Evolutionary conservation across 2,797 vertebrate genomes (phyloP), one percentile per base, ranked within the genome.

Genomic region (Helostoma temminkii): DNA sequence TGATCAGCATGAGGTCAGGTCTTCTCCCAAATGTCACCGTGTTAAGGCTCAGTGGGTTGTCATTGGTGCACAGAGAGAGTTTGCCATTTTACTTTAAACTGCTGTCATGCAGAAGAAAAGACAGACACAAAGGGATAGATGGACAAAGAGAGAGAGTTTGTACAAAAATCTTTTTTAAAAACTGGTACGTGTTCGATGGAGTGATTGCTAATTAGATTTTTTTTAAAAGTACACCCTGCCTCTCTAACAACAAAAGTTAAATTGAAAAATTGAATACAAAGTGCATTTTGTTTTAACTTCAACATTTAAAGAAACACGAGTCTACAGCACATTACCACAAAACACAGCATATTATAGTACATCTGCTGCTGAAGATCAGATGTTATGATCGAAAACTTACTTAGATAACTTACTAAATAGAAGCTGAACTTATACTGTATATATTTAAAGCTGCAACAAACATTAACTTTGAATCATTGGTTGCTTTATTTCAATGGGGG

Each of bases 1-100:
- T 78, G 78, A 84, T 85, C 86, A 85, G 88, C 87, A 71, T 86
- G 91, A 85, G 85, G 86, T 73, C 62, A 36, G 88, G 88, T 81
- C 71, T 66, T 63, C 73, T 74, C 71, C 83, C 86, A 88, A 92
- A 91, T 90, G 87, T 88, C 88, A 83, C 82, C 76, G 63, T 84
- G 88, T 90, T 37, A 12, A 77, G 68, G 53, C 90, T 77, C 84
- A 64, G 77, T 57, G 10, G 56, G 84, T 49, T 45, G 41, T 59
- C 74, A 37, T 30, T 58, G 73, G 56, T 73, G 77, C 58, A 57
- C 54, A 30, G 19, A 53, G 24, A 53, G 24, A 32, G 37, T 5
- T 24, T 41, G 21, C 32, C 58, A 39, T 15, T 18, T 34, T 1
- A 4, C 32, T 37, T 52, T 32, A 18, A 3, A 37, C 22, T 45